Conservation (phyloP, 2,888 invertebrate species). For the Acholoe squamosa region DNA sequence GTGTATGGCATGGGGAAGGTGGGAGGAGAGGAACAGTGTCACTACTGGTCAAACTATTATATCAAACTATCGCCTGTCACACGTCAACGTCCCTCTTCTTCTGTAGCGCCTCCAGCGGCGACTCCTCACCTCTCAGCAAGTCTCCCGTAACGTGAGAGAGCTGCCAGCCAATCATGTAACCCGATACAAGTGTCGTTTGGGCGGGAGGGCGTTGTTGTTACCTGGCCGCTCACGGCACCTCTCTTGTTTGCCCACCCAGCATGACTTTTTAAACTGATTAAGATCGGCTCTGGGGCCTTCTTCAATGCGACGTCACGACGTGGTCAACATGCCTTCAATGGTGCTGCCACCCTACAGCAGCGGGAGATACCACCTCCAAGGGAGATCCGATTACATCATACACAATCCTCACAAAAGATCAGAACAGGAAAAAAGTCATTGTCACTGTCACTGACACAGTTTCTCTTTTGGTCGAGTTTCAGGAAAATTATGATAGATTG, state of each 20-base stretch:
- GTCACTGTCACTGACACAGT: not conserved
- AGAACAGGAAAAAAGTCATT: not conserved
- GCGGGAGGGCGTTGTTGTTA: slow-evolving; percentile 20
- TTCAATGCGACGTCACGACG: not conserved
- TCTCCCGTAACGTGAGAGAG: slow-evolving; percentile 33
- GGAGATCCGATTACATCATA: not conserved
- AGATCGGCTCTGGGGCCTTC: not conserved
- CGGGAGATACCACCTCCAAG: not conserved
- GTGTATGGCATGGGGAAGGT: not conserved
- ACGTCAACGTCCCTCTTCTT: not conserved
- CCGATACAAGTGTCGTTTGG: not conserved
- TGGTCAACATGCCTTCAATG: not conserved
- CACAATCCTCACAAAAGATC: not conserved
- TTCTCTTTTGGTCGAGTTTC: not conserved
- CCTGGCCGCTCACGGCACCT: not conserved
- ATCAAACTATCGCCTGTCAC: slow-evolving; percentile 41
- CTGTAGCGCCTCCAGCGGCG: not conserved
- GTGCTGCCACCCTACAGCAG: not conserved
- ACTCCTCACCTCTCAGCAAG: slow-evolving; percentile 7
- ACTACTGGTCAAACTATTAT: not conserved
- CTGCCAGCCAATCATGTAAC: slow-evolving; percentile 40
- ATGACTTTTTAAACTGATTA: slow-evolving; percentile 58
- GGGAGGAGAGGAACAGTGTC: not conserved
- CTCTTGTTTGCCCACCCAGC: slow-evolving; percentile 55
- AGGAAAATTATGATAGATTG: slow-evolving; percentile 21